A percentile compares a stretch with the other conserved stretches of the same genome.
Evolutionary conservation across 2,888 invertebrate genomes (phyloP).

Genomic region (Hermaeophaga mercurialis): DNA sequence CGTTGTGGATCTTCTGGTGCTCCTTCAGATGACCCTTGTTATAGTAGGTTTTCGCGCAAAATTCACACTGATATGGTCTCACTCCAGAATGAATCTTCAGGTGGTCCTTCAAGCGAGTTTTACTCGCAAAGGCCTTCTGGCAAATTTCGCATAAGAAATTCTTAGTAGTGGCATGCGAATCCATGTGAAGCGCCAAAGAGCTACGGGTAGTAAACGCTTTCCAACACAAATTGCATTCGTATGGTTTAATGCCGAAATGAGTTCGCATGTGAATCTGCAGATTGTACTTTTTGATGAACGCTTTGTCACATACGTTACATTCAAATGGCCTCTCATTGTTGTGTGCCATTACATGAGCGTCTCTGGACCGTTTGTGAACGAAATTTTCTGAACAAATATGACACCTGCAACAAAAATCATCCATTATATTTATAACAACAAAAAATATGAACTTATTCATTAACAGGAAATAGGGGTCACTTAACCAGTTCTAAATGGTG

Average conservation of each 20-base stretch:
- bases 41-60: constrained; percentile 21
- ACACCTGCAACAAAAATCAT: constrained; percentile 2
- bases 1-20: constrained; percentile 21
- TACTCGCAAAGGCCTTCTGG: constrained; percentile 14
- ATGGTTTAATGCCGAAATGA: constrained; percentile 20
- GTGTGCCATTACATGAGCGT: constrained; percentile 21
- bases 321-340: constrained; percentile 21
- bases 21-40: constrained; percentile 21
- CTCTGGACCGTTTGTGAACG: constrained; percentile 18
- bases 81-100: constrained; percentile 15
- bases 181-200: constrained; percentile 16
- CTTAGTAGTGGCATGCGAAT: constrained; percentile 11
- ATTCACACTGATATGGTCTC: constrained; percentile 18
- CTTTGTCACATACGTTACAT: constrained; percentile 11
- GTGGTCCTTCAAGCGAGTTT: constrained; percentile 19
- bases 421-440: too few species aligned
- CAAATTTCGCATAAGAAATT: constrained; percentile 15
- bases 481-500: too few species aligned
- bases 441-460: too few species aligned
- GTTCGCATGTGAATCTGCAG: constrained; percentile 14
- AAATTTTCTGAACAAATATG: constrained; percentile 14
- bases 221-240: constrained; percentile 20
- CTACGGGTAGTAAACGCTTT: constrained; percentile 20
- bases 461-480: too few species aligned
- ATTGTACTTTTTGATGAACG: constrained; percentile 19